phyloP scores from a whole-genome alignment of 1,140 invertebrate genomes.

The Papilio polytes region DNA sequence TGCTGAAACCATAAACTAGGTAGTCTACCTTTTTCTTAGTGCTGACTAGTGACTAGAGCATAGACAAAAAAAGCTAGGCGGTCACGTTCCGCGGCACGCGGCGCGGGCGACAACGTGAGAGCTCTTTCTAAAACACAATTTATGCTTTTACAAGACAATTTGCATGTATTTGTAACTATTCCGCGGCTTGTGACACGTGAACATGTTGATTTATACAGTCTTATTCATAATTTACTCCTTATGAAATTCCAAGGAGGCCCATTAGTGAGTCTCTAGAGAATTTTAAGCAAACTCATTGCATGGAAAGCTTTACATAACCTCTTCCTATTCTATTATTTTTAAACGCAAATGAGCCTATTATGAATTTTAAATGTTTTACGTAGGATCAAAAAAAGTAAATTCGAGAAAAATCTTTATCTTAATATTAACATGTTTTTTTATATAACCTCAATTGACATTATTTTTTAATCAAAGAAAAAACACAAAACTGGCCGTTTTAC shows the following conservation, averaged over 20 bases:
- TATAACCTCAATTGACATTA: neutral
- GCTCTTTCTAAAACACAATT: constrained; percentile 71
- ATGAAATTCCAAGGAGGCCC: constrained; percentile 69
- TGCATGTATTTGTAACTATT: constrained; percentile 65
- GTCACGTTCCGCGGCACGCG: constrained; percentile 73
- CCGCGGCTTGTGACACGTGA: constrained; percentile 55
- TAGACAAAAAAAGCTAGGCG: constrained; percentile 52
- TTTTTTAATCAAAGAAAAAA: too few species aligned
- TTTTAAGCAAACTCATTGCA: constrained; percentile 59
- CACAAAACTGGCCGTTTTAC: too few species aligned
- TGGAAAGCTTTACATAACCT: constrained; percentile 59
- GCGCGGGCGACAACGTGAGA: constrained; percentile 62
- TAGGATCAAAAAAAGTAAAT: neutral
- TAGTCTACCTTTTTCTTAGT: constrained; percentile 48
- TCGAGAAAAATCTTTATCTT: constrained; percentile 1
- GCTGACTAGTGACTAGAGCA: constrained; percentile 50
- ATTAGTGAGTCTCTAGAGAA: constrained; percentile 60
- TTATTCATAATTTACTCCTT: constrained; percentile 64
- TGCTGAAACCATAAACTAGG: constrained; percentile 55
- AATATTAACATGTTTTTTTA: neutral
- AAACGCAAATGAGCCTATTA: constrained; percentile 39
- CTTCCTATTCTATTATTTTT: constrained; percentile 50
- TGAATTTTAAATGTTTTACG: constrained; percentile 22
- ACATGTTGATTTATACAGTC: constrained; percentile 58
- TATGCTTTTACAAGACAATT: constrained; percentile 64